Conservation (phyloP, 1,140 invertebrate species). For the Araneus ventricosus region DNA sequence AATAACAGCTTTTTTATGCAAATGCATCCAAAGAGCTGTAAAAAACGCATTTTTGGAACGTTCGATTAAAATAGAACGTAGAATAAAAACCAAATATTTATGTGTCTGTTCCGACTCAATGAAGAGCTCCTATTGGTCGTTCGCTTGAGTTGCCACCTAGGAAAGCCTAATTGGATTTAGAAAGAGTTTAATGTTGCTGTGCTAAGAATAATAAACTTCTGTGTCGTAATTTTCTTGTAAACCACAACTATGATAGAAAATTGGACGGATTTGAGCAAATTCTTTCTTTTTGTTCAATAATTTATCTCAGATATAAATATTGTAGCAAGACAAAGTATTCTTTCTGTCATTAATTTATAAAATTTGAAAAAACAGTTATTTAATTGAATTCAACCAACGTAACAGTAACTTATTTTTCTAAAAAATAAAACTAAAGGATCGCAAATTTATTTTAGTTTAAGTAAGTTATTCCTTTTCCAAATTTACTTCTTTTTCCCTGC, state of each 20-base stretch:
- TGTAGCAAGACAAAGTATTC: not conserved
- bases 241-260: conserved; percentile 1
- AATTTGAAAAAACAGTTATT: not conserved
- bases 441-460: not conserved
- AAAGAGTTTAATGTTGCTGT: conserved; percentile 53
- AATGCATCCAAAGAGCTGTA: not conserved
- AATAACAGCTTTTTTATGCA: conserved; percentile 50
- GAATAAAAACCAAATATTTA: not conserved
- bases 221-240: not conserved
- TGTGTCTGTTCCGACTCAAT: conserved; percentile 52
- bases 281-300: conserved; percentile 13
- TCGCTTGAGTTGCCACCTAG: not conserved
- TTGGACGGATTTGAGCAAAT: not conserved
- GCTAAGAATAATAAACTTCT: conserved; percentile 46
- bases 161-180: conserved; percentile 63
- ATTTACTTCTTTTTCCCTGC: not conserved
- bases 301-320: not conserved
- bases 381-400: not conserved
- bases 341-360: not conserved
- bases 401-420: not conserved
- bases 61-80: not conserved
- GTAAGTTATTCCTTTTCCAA: not conserved
- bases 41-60: not conserved
- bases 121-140: conserved; percentile 13
- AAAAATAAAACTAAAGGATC: not conserved